A percentile compares a stretch with the other conserved stretches of the same genome.
These are phyloP conservation scores for Xylota sylvarum DNA, from an alignment of 2,888 invertebrate genomes.

Conservation along the genomic window DNA sequence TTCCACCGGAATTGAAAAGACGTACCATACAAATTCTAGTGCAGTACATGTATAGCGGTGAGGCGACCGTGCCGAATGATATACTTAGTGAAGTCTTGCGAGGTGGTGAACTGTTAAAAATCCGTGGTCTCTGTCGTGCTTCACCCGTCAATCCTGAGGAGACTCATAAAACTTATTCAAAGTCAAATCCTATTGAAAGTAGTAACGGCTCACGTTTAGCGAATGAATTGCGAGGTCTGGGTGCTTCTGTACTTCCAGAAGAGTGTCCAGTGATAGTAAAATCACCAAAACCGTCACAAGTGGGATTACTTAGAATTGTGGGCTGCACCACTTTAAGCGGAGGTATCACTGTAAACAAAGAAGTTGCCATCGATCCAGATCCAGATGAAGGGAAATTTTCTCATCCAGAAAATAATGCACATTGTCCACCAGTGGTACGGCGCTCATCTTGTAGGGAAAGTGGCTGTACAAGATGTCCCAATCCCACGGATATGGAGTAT, in stretches of 20 bases:
- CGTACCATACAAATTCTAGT: slow-evolving; percentile 92
- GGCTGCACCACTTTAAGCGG: slow-evolving; percentile 57
- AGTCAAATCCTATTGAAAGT: slow-evolving; percentile 34
- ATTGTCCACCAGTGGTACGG: slow-evolving; percentile 45
- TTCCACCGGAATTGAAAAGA: slow-evolving; percentile 92
- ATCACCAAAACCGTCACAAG: slow-evolving; percentile 81
- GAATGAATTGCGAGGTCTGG: slow-evolving; percentile 80
- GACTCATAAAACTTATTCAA: slow-evolving; percentile 77
- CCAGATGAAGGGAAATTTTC: slow-evolving; percentile 69
- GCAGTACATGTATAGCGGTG: slow-evolving; percentile 93
- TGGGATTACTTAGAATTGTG: slow-evolving; percentile 79
- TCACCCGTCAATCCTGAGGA: slow-evolving; percentile 73
- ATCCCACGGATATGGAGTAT: slow-evolving; percentile 42
- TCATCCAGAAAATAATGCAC: slow-evolving; percentile 60
- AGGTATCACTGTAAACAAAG: slow-evolving; percentile 84
- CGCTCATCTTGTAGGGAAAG: slow-evolving; percentile 58
- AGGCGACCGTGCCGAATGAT: slow-evolving; percentile 93
- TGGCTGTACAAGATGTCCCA: slow-evolving; percentile 56
- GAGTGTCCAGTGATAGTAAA: slow-evolving; percentile 84
- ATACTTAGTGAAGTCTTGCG: slow-evolving; percentile 92
- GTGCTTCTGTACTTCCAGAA: slow-evolving; percentile 83
- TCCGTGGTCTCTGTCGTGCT: slow-evolving; percentile 91
- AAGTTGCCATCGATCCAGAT: slow-evolving; percentile 84
- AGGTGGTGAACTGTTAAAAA: slow-evolving; percentile 93
- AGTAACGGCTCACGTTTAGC: slow-evolving; percentile 69